These are phyloP conservation scores for Lutraria rhynchaena DNA, from an alignment of 1,140 invertebrate species.

Conservation along the genomic window DNA sequence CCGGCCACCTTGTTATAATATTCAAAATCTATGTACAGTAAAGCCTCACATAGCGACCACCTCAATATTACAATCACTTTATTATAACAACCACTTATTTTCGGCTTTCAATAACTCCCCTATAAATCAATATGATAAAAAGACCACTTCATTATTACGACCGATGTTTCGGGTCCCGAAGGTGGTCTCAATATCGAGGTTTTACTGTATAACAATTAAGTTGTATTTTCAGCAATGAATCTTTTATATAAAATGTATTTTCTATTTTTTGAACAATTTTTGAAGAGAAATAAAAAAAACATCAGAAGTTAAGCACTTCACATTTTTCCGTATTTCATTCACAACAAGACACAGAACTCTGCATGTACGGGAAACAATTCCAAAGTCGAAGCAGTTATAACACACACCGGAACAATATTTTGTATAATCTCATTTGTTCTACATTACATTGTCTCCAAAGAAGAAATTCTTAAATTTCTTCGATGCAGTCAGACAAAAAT, in stretches of 20 bases:
- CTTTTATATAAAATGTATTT: neutral
- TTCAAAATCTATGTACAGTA: too few relatives aligned
- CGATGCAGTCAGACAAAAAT: too few relatives aligned
- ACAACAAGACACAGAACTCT: neutral
- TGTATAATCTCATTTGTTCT: neutral
- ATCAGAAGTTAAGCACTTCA: neutral
- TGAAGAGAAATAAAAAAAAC: neutral
- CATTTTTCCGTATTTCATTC: conserved; percentile 3
- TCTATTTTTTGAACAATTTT: neutral
- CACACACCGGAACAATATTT: neutral
- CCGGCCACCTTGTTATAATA: too few relatives aligned
- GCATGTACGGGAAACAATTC: neutral
- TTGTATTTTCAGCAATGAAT: neutral
- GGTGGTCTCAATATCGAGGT: too few relatives aligned
- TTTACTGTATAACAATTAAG: too few relatives aligned
- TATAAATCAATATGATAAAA: too few relatives aligned
- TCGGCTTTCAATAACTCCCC: too few relatives aligned
- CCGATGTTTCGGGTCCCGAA: too few relatives aligned
- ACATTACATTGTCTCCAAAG: conserved; percentile 6
- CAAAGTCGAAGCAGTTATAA: conserved; percentile 5
- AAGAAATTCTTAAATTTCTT: conserved; percentile 4
- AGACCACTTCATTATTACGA: too few relatives aligned
- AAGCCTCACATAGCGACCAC: too few relatives aligned
- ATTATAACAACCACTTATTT: too few relatives aligned
- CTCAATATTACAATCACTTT: too few relatives aligned